Evolutionary conservation across 2,113 vertebrate species (phyloP).

Genomic region (Speoplatyrhinus poulsoni): DNA sequence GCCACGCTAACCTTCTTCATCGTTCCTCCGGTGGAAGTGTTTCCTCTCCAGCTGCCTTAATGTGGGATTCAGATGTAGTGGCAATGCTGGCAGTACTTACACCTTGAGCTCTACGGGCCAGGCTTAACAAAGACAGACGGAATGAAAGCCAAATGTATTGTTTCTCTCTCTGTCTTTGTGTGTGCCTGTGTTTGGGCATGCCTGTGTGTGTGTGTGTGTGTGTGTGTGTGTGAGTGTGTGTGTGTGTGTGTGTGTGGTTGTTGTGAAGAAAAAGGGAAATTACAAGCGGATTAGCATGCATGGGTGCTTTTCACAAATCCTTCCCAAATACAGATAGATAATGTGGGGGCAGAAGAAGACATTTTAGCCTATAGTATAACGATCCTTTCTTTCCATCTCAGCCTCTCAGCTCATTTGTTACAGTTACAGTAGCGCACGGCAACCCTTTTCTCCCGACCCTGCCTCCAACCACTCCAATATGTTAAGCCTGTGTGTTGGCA

Average conservation of each 20-base stretch:
- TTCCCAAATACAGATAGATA: constrained; percentile 39
- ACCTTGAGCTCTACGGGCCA: not conserved
- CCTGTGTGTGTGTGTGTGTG: constrained; percentile 9
- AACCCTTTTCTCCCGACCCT: constrained; percentile 48
- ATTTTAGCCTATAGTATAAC: constrained; percentile 30
- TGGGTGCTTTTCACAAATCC: constrained; percentile 30
- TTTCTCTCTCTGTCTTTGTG: not conserved
- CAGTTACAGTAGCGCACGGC: constrained; percentile 23
- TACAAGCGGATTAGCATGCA: constrained; percentile 15
- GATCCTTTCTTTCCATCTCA: not conserved
- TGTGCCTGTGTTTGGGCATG: not conserved
- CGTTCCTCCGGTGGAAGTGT: not conserved
- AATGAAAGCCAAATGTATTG: constrained; percentile 9
- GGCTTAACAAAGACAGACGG: not conserved
- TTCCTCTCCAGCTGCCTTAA: not conserved
- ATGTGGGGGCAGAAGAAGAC: not conserved
- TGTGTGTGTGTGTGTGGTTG: constrained; percentile 4
- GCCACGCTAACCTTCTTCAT: not conserved
- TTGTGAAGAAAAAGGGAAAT: constrained; percentile 1
- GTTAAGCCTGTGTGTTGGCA: constrained; percentile 33
- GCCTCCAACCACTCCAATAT: constrained; percentile 37
- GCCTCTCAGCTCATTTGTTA: not conserved
- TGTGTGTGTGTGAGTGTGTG: not conserved
- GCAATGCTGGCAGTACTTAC: not conserved
- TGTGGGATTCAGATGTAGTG: constrained; percentile 13